Conservation (phyloP, 2,888 invertebrate species). For the Drosophila affinis region DNA sequence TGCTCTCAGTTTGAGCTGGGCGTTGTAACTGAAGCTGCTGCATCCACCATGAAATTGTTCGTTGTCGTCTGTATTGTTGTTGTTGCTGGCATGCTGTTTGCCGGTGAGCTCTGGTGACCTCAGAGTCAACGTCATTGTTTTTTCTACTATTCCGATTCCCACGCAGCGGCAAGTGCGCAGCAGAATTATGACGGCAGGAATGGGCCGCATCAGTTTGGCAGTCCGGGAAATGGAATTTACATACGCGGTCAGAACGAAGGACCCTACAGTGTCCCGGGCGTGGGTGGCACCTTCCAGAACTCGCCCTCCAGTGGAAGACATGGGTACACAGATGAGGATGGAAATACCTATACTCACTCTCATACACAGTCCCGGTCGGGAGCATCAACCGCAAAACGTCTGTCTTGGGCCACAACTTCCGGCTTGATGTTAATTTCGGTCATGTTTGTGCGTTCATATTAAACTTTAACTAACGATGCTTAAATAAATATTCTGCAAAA, state of each 20-base stretch:
- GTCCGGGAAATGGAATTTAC: conserved; percentile 56
- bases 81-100: conserved; percentile 2
- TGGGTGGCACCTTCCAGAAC: conserved; percentile 55
- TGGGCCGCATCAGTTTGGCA: conserved; percentile 56
- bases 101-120: conserved; percentile 19
- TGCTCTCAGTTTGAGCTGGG: conserved; percentile 25
- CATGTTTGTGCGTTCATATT: conserved; percentile 4
- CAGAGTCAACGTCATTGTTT: background rate
- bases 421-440: conserved; percentile 6
- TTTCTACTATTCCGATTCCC: background rate
- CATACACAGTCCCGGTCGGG: background rate
- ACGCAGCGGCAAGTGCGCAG: conserved; percentile 44
- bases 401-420: background rate
- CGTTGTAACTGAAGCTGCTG: conserved; percentile 17
- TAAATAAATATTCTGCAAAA: no score
- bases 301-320: conserved; percentile 39
- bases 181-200: conserved; percentile 56
- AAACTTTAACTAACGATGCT: background rate
- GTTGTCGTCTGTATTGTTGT: background rate
- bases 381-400: background rate
- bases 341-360: conserved; percentile 48
- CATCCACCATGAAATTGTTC: conserved; percentile 18
- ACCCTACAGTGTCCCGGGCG: conserved; percentile 59
- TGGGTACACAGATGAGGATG: conserved; percentile 52
- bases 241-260: conserved; percentile 64